Evolutionary conservation across 2,888 invertebrate genomes (phyloP).

Genomic region (Perizoma affinitatum): DNA sequence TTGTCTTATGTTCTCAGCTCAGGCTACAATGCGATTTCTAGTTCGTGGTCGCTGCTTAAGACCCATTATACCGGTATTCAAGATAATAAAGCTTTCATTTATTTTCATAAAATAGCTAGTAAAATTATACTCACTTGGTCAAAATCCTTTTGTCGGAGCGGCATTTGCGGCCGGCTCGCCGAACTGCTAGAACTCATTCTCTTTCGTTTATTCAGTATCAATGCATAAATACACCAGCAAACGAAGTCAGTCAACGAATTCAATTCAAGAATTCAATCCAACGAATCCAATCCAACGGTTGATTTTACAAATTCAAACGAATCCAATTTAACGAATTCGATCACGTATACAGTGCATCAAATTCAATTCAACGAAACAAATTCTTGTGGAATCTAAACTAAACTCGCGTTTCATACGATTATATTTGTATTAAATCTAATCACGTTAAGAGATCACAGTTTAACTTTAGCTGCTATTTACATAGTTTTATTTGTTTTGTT

Average conservation of each 20-base stretch:
- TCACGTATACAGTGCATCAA: slow-evolving; percentile 11
- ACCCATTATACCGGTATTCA: no score
- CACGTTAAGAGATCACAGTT: slow-evolving; percentile 69
- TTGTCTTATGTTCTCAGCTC: no score
- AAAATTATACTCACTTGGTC: slow-evolving; percentile 81
- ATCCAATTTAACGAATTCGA: slow-evolving; percentile 15
- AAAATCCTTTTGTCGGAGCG: slow-evolving; percentile 90
- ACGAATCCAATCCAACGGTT: slow-evolving; percentile 6
- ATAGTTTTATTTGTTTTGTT: slow-evolving; percentile 56
- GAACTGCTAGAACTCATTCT: slow-evolving; percentile 63
- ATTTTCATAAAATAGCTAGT: no score
- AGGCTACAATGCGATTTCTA: no score
- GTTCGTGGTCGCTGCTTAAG: no score
- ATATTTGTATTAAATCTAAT: slow-evolving; percentile 51
- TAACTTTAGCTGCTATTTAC: slow-evolving; percentile 38
- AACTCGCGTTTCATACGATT: slow-evolving; percentile 21
- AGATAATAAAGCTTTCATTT: no score
- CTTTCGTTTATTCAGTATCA: slow-evolving; percentile 39
- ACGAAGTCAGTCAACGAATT: slow-evolving; percentile 17
- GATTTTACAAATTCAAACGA: not conserved
- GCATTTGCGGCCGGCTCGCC: slow-evolving; percentile 73
- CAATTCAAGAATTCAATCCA: slow-evolving; percentile 13
- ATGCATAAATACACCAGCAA: slow-evolving; percentile 42
- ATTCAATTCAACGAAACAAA: slow-evolving; percentile 7
- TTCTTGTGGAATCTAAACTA: slow-evolving; percentile 5